Conservation (phyloP, 30 jellyfish, hydroid and myxozoan species). For the Aurelia sp. region DNA sequence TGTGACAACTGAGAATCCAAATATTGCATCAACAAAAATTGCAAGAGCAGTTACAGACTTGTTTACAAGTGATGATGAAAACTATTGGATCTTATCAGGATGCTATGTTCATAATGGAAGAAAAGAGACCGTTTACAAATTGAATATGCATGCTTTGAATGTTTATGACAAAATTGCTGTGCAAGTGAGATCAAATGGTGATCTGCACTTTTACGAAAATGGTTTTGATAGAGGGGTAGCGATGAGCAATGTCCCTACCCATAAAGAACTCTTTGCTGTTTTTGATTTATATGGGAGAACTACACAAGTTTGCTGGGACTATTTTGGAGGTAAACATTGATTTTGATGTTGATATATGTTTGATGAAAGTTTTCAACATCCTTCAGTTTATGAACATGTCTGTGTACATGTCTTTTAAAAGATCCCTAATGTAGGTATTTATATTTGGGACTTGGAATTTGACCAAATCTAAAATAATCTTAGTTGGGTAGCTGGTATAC, state of each 20-base stretch:
- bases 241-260: conserved; percentile 57
- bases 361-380: no score
- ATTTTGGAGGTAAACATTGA: conserved; percentile 57
- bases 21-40: conserved; percentile 16
- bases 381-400: no score
- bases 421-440: no score
- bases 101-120: conserved; percentile 56
- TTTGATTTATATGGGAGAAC: conserved; percentile 85
- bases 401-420: no score
- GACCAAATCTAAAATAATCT: no score
- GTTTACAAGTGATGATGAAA: conserved; percentile 56
- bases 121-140: conserved; percentile 25
- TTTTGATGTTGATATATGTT: neutral
- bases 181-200: conserved; percentile 84
- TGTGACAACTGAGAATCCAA: conserved; percentile 81
- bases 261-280: conserved; percentile 69
- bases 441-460: no score
- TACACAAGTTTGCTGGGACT: conserved; percentile 73
- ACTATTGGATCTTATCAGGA: conserved; percentile 81
- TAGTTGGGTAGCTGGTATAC: no score
- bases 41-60: conserved; percentile 84
- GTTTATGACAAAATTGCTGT: conserved; percentile 76
- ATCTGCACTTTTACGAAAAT: conserved; percentile 67
- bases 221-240: conserved; percentile 66
- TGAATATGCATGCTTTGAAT: conserved; percentile 52